Conservation (phyloP, 2,797 vertebrate species). For the Eurystomus glaucurus region DNA sequence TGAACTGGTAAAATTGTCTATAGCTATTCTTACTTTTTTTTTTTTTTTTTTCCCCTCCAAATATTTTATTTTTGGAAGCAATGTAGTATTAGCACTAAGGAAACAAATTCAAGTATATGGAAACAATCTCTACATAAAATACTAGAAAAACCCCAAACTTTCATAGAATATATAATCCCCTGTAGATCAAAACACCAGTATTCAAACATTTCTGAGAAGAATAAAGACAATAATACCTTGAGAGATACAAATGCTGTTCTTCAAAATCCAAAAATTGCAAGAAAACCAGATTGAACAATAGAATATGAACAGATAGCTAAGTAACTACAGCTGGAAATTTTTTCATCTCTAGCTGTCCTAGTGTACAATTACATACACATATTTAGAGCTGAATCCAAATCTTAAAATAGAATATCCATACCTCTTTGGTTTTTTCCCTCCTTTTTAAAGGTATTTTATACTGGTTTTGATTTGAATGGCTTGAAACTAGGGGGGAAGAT, state of each 20-base stretch:
- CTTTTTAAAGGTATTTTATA: not conserved
- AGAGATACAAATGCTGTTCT: not conserved
- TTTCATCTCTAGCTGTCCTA: not conserved
- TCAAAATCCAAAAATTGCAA: not conserved
- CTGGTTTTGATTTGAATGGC: not conserved
- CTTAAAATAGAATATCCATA: not conserved
- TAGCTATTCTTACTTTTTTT: not conserved
- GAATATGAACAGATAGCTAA: not conserved
- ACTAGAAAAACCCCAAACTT: not conserved
- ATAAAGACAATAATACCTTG: not conserved
- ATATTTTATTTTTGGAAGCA: not conserved
- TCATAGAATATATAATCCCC: not conserved
- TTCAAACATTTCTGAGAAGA: not conserved
- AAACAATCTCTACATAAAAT: not conserved
- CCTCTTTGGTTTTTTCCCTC: not conserved
- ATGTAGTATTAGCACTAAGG: not conserved
- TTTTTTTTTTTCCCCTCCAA: accelerated
- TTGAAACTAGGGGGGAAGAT: not conserved
- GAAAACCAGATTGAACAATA: not conserved
- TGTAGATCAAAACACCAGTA: not conserved
- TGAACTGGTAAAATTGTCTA: not conserved
- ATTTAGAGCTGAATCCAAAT: not conserved
- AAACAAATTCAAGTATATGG: not conserved
- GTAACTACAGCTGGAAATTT: not conserved
- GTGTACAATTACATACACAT: not conserved